Base-by-base conservation (phyloP, 2,888 invertebrate genomes). In the Hydrotaea cyrtoneurina region DNA sequence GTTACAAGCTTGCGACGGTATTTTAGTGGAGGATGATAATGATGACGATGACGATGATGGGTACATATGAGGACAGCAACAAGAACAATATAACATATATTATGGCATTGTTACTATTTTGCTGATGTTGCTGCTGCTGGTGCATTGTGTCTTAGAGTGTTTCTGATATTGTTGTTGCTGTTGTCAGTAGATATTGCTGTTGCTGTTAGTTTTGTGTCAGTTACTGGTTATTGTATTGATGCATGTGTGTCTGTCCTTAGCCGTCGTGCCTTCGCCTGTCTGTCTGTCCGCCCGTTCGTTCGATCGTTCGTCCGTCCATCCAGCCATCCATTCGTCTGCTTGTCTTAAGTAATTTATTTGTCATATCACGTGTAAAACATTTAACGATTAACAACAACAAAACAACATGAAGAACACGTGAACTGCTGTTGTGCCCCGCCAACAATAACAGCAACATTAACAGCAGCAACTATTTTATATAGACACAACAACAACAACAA, bases 301-400 rank as follows among this genome's bases (percentile, higher is more conserved):
- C 39, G 23, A n/a, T n/a, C 64, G 31, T 62, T n/a, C 13, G 59
- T 62, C 46, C 19, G 59, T 46, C 26, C 31, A 31, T 75, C 62
- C 23, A 4, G 15, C 31, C 31, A 2, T 64, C 15, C 15, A 17
- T 57, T 26, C 43, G 50, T 64, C 62, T 62, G 74, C 43, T 53
- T 39, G 64, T 26, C 76, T 66, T 53, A 59, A 85, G 91, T 90
- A 91, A 91, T 91, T 91, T 91, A 91, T 91, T 91, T 91, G 91
- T 91, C 91, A 90, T 91, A 91, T 90, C 90, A 91, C 89, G 91
- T 91, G 91, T 91, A 91, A 90, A 91, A 91, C 91, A 91, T 91
- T 90, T 89, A 90, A 89, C 90, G 88, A 87, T 78, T 78, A 83
- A 80, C 72, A 66, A 43, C 66, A 43, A 31, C n/a, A n/a, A n/a